phyloP scores from a whole-genome alignment of 2,113 vertebrate species.

The Aviceda subcristata region DNA sequence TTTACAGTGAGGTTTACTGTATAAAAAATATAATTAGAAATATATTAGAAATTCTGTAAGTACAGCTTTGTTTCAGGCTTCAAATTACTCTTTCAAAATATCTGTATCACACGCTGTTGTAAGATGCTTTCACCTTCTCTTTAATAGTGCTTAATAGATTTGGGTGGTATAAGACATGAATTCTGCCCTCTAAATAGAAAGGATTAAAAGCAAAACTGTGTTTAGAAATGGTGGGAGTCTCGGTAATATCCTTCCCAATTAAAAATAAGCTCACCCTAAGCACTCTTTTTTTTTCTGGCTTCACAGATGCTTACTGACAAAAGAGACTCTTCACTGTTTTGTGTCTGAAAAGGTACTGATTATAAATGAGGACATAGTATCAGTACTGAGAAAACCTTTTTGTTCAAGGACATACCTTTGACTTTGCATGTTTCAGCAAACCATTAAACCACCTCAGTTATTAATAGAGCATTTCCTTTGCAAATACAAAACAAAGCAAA shows the following conservation, averaged over 20 bases:
- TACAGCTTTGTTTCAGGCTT: not conserved
- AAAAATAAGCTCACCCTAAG: not conserved
- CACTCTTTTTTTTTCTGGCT: not conserved
- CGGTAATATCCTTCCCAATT: not conserved
- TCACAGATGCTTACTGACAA: not conserved
- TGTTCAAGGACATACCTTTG: not conserved
- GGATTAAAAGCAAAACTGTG: not conserved
- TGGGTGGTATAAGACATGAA: not conserved
- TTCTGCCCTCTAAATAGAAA: not conserved
- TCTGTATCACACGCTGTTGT: not conserved
- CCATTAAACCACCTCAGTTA: not conserved
- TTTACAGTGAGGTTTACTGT: not conserved
- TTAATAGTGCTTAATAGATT: not conserved
- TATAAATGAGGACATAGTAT: not conserved
- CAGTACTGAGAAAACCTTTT: not conserved
- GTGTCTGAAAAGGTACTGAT: not conserved
- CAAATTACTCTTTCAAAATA: not conserved
- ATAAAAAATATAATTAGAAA: not conserved
- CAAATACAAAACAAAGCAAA: not conserved
- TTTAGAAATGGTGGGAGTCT: not conserved
- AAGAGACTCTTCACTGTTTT: not conserved
- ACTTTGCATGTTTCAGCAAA: not conserved
- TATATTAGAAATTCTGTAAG: not conserved
- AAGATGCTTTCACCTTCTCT: not conserved
- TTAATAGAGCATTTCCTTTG: not conserved